Base-by-base conservation (phyloP, 2,113 vertebrate species). In the Calyptomena viridis region DNA sequence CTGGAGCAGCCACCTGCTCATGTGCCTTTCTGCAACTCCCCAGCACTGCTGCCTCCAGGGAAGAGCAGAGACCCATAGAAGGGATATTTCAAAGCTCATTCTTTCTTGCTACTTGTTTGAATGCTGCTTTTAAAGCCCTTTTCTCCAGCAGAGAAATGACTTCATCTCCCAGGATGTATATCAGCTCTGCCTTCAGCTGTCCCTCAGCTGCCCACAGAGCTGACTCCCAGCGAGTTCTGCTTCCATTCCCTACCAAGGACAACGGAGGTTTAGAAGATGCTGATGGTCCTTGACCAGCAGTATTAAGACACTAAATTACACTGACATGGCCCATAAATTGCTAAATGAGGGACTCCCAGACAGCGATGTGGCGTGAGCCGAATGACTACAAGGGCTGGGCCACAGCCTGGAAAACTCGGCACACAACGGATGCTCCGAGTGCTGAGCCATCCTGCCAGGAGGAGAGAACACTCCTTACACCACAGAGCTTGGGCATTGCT, bases 271-370 rank as follows among this genome's bases (percentile, higher is more conserved):
- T 96, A 80, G 94, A 97, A 97, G 97, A 95, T 0, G 46, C 92
- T 96, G 96, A 97, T 97, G 92, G 95, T 96, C 96, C 94, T 97
- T 98, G 96, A 97, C 96, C 93, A 91, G 89, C 55, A 96, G 95
- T 89, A 97, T 98, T 97, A 97, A 95, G 93, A 97, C 74, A 95
- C 87, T 97, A 97, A 97, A 98, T 98, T 96, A 96, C 14, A 6
- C 90, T 97, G 96, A 91, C 87, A 95, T 93, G 92, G 90, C 78
- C 95, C 93, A 97, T 97, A 97, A 98, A 96, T 98, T 6, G 97
- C 88, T 87, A 97, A 97, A 98, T 97, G 96, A 97, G 90, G 96
- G 93, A 94, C 95, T 96, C 92, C 89, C 83, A 97, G 87, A 95
- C 91, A 96, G 49, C n/a, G 62, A 67, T 19, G 67, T 53, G 87